A percentile compares a stretch with the other conserved stretches of the same genome.
These are phyloP conservation scores for Hyphantria cunea DNA, from an alignment of 1,140 invertebrate genomes.

Conservation along the genomic window DNA sequence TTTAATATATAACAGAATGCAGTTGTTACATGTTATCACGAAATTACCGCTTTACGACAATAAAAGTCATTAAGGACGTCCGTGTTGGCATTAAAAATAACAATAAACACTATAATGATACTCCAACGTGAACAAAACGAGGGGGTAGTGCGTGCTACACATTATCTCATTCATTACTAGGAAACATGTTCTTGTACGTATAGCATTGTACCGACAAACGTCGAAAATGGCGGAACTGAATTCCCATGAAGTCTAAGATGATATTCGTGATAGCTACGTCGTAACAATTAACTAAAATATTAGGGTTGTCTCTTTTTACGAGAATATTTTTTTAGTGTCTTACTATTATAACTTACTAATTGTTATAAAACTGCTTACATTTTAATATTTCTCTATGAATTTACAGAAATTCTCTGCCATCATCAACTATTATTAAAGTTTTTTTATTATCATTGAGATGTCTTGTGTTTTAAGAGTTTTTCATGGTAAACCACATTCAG, in stretches of 20 bases:
- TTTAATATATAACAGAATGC: too few species aligned
- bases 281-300: constrained; percentile 74
- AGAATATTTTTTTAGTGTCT: too few species aligned
- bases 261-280: constrained; percentile 60
- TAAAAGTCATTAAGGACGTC: constrained; percentile 37
- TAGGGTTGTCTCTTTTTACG: constrained; percentile 10
- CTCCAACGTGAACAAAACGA: constrained; percentile 28
- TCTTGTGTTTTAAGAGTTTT: too few species aligned
- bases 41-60: constrained; percentile 28
- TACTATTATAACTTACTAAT: too few species aligned
- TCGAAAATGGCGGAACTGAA: constrained; percentile 64
- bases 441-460: too few species aligned
- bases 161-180: constrained; percentile 70
- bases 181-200: constrained; percentile 60
- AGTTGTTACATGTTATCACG: not conserved
- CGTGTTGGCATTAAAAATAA: constrained; percentile 38
- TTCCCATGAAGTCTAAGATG: constrained; percentile 77
- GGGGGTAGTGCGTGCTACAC: constrained; percentile 30
- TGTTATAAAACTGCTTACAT: too few species aligned
- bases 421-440: too few species aligned
- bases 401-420: too few species aligned
- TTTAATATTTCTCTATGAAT: too few species aligned
- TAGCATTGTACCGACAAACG: constrained; percentile 68
- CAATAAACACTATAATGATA: constrained; percentile 40
- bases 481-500: too few species aligned